Base-by-base conservation (phyloP, 1,140 invertebrate species). In the Formica selysi region DNA sequence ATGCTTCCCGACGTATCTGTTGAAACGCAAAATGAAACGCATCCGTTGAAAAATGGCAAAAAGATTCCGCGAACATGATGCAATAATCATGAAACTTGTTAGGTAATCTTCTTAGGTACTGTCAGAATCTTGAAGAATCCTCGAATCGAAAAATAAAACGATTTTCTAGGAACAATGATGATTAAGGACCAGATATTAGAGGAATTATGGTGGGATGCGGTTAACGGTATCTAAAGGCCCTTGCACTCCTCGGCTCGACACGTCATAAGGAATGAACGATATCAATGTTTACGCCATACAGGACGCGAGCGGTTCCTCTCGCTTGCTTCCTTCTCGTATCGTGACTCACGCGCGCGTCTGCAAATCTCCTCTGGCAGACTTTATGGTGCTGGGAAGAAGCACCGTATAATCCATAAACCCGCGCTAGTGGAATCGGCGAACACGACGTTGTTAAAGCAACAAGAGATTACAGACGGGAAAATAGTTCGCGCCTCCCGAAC, bases 281-380 rank as follows among this genome's bases (percentile, higher is more conserved):
- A 90, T 90, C 88, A 90, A 88, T 89, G 84, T 90, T 90, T 90
- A 87, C 59, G 70, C 44, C 16, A 29, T 61, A 22, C 61, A 44
- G 26, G 54, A 83, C 41, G 68, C 51, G 32, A 22, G 29, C 54
- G 32, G 32, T 57, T 36, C 54, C 73, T 62, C 73, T 22, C 51
- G 32, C n/a, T 32, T 59, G 76, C 67, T 86, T 64, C 38, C 81
- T 61, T 74, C 19, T 88, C 48, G 70, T 32, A 13, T 65, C 89
- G 48, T 90, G 89, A 90, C 73, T 90, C 89, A 90, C 85, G 76
- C 81, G 57, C 62, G 86, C 36, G 64, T 84, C 54, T 59, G 22
- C 68, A 44, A 81, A 84, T 80, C 64, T 80, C 44, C 29, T 29
- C 80, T 51, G 54, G 81, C 32, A 83, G 57, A 61, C 71, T 89